Evolutionary conservation across 1,140 invertebrate species (phyloP).

Genomic region (Tribolium castaneum): DNA sequence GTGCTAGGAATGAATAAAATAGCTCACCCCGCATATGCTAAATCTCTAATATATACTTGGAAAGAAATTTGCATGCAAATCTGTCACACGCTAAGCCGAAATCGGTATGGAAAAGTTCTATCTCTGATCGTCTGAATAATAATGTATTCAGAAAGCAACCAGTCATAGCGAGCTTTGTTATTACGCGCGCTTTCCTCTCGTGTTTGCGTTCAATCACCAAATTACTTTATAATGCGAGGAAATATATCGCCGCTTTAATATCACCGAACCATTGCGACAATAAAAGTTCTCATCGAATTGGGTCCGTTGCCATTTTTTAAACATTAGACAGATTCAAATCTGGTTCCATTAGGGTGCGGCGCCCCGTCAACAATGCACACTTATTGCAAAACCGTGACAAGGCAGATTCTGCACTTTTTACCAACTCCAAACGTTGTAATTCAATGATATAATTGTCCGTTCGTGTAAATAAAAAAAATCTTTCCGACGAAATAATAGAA

Average conservation of each 20-base stretch:
- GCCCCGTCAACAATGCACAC: slow-evolving; percentile 55
- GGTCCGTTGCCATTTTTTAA: slow-evolving; percentile 51
- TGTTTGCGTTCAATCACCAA: slow-evolving; percentile 53
- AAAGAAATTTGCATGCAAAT: slow-evolving; percentile 63
- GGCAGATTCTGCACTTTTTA: slow-evolving; percentile 58
- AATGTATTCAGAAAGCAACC: slow-evolving; percentile 58
- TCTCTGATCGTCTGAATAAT: slow-evolving; percentile 61
- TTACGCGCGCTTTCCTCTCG: slow-evolving; percentile 51
- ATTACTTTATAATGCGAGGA: slow-evolving; percentile 52
- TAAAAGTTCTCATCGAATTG: not conserved
- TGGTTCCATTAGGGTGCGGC: slow-evolving; percentile 54
- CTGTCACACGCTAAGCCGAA: slow-evolving; percentile 60
- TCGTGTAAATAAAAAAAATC: slow-evolving; percentile 60
- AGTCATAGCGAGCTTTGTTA: slow-evolving; percentile 54
- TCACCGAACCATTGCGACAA: not conserved
- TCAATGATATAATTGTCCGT: slow-evolving; percentile 62
- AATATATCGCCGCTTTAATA: slow-evolving; percentile 47
- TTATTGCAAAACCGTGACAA: slow-evolving; percentile 61
- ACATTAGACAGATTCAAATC: slow-evolving; percentile 56
- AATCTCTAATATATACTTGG: slow-evolving; percentile 60
- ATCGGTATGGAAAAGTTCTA: slow-evolving; percentile 60
- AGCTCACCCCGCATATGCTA: slow-evolving; percentile 54
- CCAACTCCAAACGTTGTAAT: slow-evolving; percentile 59
- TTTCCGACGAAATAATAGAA: slow-evolving; percentile 54
- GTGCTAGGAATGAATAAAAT: slow-evolving; percentile 42